A percentile compares a stretch with the other conserved stretches of the same genome.
Conservation (phyloP, 2,888 invertebrate species). For the Drosophila nr. medialis region DNA sequence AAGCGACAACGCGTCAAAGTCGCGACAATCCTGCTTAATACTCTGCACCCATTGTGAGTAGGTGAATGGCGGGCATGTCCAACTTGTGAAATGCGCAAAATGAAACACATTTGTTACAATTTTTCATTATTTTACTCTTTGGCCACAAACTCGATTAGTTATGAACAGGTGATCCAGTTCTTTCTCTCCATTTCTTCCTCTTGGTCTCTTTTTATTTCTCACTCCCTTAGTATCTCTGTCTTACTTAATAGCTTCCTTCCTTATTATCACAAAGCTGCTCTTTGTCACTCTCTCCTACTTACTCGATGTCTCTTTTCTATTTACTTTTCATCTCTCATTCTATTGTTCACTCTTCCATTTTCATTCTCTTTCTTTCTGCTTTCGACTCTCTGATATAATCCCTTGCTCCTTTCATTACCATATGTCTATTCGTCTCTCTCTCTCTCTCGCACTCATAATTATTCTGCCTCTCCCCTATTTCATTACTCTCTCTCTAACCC, state of each 20-base stretch:
- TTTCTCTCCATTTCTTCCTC: background rate
- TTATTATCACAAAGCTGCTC: background rate
- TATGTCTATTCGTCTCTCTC: background rate
- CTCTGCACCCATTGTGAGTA: background rate
- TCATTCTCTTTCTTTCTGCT: background rate
- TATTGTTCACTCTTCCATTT: background rate
- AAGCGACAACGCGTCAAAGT: slow-evolving; percentile 10
- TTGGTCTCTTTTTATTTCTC: background rate
- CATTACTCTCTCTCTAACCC: background rate
- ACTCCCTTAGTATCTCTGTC: background rate
- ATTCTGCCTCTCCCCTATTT: background rate
- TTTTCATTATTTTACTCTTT: background rate
- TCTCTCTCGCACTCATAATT: too few relatives aligned
- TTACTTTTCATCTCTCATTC: background rate
- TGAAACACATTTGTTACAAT: background rate
- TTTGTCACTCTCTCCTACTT: background rate
- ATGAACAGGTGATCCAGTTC: too few relatives aligned
- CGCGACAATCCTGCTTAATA: background rate
- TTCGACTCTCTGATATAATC: too few relatives aligned
- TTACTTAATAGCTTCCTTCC: too few relatives aligned
- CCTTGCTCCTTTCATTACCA: background rate
- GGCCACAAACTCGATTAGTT: background rate
- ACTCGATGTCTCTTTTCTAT: background rate
- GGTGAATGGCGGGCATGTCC: background rate
- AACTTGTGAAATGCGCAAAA: background rate